A percentile compares a stretch with the other conserved stretches of the same genome.
phyloP scores from a whole-genome alignment of 2,888 invertebrate species.

The Rhaphigaster nebulosa region DNA sequence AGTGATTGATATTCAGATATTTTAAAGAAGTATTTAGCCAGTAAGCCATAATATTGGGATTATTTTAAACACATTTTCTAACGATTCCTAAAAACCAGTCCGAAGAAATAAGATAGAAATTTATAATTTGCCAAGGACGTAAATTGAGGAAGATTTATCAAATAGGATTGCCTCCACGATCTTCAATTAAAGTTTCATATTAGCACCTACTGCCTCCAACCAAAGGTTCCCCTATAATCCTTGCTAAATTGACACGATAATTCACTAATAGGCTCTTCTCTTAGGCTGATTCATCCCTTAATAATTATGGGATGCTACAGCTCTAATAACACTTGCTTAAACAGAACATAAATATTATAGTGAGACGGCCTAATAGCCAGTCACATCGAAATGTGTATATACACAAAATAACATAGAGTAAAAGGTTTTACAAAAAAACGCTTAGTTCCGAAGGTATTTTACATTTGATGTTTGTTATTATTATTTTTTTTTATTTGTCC shows the following conservation, averaged over 20 bases:
- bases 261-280: background rate
- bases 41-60: too few species aligned
- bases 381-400: too few species aligned
- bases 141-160: background rate
- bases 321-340: background rate
- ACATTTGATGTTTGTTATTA: too few species aligned
- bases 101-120: background rate
- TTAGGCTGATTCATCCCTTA: background rate
- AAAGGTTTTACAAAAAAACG: too few species aligned
- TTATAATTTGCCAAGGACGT: background rate
- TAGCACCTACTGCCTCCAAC: background rate
- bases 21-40: too few species aligned
- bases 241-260: background rate
- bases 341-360: background rate
- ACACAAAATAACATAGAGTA: too few species aligned
- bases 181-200: background rate
- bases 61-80: too few species aligned
- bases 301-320: background rate
- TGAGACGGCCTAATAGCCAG: too few species aligned
- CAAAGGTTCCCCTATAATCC: background rate
- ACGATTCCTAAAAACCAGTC: background rate
- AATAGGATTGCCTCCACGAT: background rate
- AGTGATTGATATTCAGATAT: too few species aligned
- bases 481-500: too few species aligned
- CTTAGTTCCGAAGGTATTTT: too few species aligned